These are phyloP conservation scores for Bombyx huttoni DNA, from an alignment of 2,888 invertebrate species.

Conservation along the genomic window DNA sequence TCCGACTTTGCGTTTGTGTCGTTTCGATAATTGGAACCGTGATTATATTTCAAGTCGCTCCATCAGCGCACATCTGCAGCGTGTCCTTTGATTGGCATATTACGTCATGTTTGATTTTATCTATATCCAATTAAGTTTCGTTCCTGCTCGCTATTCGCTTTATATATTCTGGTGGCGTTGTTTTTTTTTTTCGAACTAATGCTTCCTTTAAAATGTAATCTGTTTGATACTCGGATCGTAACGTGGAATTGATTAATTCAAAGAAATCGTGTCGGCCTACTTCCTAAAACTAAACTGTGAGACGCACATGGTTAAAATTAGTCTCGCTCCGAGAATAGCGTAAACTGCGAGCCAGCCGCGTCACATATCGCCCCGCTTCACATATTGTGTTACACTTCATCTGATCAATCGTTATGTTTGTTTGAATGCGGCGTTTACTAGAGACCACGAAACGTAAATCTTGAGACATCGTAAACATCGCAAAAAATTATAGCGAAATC, in stretches of 20 bases:
- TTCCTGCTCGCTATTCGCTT: conserved; percentile 2
- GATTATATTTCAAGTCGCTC: conserved; percentile 45
- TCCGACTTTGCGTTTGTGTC: conserved; percentile 49
- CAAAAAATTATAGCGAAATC: neutral
- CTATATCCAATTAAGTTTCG: conserved; percentile 41
- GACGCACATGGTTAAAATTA: conserved; percentile 72
- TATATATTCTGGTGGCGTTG: conserved; percentile 5
- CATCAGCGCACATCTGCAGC: conserved; percentile 53
- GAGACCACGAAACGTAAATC: conserved; percentile 15
- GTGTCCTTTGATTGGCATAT: conserved; percentile 54
- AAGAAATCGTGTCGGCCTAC: conserved; percentile 55
- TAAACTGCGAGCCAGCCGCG: conserved; percentile 56
- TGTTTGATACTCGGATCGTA: conserved; percentile 6
- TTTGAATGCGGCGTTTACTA: conserved; percentile 25
- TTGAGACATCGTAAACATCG: neutral
- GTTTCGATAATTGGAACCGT: conserved; percentile 65
- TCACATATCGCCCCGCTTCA: conserved; percentile 38
- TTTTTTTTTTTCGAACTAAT: neutral
- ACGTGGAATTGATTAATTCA: conserved; percentile 37
- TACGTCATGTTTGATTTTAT: conserved; percentile 47
- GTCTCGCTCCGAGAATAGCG: conserved; percentile 64
- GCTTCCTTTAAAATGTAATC: neutral
- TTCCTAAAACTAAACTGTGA: conserved; percentile 68
- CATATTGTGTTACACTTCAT: conserved; percentile 64
- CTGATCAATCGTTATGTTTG: conserved; percentile 24